Percentiles rank a stretch among this genome's conserved stretches.
Evolutionary conservation across 2,888 invertebrate species (phyloP).

Genomic region (Apodemia mormo): DNA sequence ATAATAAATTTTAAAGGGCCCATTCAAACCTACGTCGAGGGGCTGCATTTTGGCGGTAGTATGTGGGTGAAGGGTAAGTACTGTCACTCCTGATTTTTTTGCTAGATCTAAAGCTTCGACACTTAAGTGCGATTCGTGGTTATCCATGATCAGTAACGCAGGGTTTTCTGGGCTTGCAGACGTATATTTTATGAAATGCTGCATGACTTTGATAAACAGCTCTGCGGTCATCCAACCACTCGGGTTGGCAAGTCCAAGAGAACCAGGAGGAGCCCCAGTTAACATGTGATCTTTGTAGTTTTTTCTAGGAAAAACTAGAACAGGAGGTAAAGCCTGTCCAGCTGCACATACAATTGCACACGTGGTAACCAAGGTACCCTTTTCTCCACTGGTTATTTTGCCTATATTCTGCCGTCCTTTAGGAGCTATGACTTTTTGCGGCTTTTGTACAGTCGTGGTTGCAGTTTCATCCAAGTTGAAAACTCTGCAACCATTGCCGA

Average conservation of each 20-base stretch:
- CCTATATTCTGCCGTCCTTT: slow-evolving; percentile 19
- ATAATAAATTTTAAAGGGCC: slow-evolving; percentile 36
- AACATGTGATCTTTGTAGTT: slow-evolving; percentile 39
- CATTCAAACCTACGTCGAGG: slow-evolving; percentile 37
- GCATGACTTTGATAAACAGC: slow-evolving; percentile 48
- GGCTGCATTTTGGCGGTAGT: slow-evolving; percentile 39
- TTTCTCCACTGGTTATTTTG: slow-evolving; percentile 35
- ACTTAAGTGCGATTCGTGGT: slow-evolving; percentile 46
- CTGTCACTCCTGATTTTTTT: slow-evolving; percentile 32
- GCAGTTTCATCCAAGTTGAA: slow-evolving; percentile 26
- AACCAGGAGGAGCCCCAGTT: slow-evolving; percentile 48
- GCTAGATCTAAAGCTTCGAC: slow-evolving; percentile 37
- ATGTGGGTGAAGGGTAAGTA: slow-evolving; percentile 37
- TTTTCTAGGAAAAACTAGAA: slow-evolving; percentile 24
- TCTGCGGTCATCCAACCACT: slow-evolving; percentile 52
- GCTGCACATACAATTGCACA: slow-evolving; percentile 41
- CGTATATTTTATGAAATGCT: slow-evolving; percentile 50
- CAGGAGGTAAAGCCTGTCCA: slow-evolving; percentile 24
- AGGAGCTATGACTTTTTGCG: slow-evolving; percentile 42
- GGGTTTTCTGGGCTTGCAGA: slow-evolving; percentile 42
- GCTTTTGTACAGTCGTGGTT: slow-evolving; percentile 24
- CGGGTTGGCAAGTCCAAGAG: slow-evolving; percentile 47
- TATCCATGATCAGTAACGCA: slow-evolving; percentile 47
- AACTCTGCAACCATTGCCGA: slow-evolving; percentile 7
- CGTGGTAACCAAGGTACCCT: slow-evolving; percentile 43